These are phyloP conservation scores for Conus betulinus DNA, from an alignment of 1,140 invertebrate genomes.

Conservation along the genomic window DNA sequence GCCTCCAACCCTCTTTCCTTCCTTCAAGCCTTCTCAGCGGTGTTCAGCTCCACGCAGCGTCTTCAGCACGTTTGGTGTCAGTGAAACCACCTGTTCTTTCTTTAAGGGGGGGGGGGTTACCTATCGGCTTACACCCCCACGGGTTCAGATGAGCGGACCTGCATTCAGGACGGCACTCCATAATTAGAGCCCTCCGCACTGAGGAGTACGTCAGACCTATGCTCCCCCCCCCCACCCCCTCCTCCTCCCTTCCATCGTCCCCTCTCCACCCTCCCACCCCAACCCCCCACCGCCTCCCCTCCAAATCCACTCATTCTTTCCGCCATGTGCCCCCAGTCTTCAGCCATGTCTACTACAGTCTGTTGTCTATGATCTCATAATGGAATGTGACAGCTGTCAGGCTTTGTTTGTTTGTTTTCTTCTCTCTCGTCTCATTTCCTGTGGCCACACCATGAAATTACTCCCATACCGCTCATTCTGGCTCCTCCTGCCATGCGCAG, in stretches of 20 bases:
- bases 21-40: not conserved
- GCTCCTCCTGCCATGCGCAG: no score
- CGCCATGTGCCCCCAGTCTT: no score
- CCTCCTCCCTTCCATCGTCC: not conserved
- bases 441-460: no score
- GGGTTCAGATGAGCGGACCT: not conserved
- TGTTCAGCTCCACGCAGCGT: not conserved
- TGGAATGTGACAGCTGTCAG: no score
- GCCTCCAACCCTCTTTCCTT: not conserved
- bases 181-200: not conserved
- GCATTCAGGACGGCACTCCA: not conserved
- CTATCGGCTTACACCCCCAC: slow-evolving; percentile 18
- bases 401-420: no score
- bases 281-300: no score
- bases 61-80: not conserved
- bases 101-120: not conserved
- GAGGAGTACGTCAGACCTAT: not conserved
- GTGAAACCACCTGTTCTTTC: slow-evolving; percentile 14
- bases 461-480: no score
- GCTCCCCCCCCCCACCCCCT: not conserved
- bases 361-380: no score
- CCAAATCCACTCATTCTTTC: no score
- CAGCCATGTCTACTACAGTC: no score
- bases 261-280: not conserved
- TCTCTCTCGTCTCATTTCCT: no score